Evolutionary conservation across 2,113 vertebrate species (phyloP).

Genomic region (Platichthys flesus): DNA sequence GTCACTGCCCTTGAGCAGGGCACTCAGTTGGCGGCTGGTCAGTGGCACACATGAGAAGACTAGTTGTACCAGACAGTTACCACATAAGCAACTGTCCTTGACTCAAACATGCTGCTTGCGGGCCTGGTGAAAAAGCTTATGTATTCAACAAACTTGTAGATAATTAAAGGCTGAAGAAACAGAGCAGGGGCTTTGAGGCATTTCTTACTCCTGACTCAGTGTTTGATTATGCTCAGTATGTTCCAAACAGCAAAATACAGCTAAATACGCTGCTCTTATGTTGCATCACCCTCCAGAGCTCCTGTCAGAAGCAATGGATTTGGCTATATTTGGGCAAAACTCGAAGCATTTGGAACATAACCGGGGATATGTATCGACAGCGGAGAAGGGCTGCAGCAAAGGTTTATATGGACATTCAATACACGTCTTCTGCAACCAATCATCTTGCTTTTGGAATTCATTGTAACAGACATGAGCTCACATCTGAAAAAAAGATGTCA

Average conservation of each 20-base stretch:
- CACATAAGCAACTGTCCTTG: not conserved
- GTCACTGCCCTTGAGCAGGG: not conserved
- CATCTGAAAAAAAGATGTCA: not conserved
- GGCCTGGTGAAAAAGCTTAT: not conserved
- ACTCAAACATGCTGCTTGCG: not conserved
- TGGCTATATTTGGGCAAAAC: conserved; percentile 41
- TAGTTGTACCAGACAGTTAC: not conserved
- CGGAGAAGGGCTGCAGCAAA: not conserved
- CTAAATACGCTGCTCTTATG: conserved; percentile 2
- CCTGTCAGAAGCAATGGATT: conserved; percentile 13
- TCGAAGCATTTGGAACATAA: not conserved
- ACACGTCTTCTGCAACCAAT: not conserved
- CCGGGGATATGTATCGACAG: conserved; percentile 4
- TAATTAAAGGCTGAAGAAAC: not conserved
- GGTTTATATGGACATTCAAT: not conserved
- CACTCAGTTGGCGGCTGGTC: not conserved
- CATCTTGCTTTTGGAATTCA: conserved; percentile 8
- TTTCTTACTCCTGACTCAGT: conserved; percentile 19
- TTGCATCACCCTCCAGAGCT: conserved; percentile 11
- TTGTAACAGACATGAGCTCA: not conserved
- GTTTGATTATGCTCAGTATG: conserved; percentile 12
- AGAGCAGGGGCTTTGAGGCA: not conserved
- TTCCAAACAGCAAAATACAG: conserved; percentile 24
- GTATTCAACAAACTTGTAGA: not conserved
- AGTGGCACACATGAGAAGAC: not conserved